These are phyloP conservation scores for Musca vetustissima DNA, from an alignment of 1,140 invertebrate genomes.

Conservation along the genomic window DNA sequence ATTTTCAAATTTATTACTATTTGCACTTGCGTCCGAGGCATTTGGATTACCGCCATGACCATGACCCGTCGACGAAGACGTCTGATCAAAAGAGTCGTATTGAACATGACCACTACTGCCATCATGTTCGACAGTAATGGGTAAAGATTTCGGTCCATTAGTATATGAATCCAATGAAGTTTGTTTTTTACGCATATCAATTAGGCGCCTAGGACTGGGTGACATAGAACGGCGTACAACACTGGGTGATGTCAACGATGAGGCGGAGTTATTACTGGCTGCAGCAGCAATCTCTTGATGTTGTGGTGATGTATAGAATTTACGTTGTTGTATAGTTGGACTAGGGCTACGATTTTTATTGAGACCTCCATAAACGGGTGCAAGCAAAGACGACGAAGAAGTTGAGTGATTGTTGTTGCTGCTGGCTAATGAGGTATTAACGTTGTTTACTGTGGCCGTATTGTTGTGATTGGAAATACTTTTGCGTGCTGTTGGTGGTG, in stretches of 20 bases:
- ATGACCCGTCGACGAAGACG: not conserved
- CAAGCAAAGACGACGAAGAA: slow-evolving; percentile 27
- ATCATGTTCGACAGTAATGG: slow-evolving; percentile 24
- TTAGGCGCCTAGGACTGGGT: slow-evolving; percentile 53
- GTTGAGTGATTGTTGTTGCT: not conserved
- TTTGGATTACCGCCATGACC: not conserved
- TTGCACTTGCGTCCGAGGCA: not conserved
- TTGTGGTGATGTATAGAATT: slow-evolving; percentile 19
- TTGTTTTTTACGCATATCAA: slow-evolving; percentile 51
- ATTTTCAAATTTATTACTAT: slow-evolving; percentile 56
- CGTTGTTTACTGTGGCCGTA: slow-evolving; percentile 1
- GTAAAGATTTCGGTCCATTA: slow-evolving; percentile 42
- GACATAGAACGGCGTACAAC: slow-evolving; percentile 52
- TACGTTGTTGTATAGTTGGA: slow-evolving; percentile 56
- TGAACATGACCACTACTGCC: slow-evolving; percentile 18
- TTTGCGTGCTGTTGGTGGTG: slow-evolving; percentile 51
- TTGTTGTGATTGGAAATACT: slow-evolving; percentile 36
- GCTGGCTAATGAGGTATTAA: slow-evolving; percentile 1
- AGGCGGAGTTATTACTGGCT: not conserved
- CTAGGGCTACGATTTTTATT: slow-evolving; percentile 58
- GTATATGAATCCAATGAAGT: slow-evolving; percentile 41
- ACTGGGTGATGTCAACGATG: slow-evolving; percentile 28
- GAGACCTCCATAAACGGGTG: slow-evolving; percentile 27
- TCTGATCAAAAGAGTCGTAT: slow-evolving; percentile 28
- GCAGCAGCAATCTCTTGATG: slow-evolving; percentile 2